Evolutionary conservation across 53 echinoderm and acorn worm genomes (phyloP), one percentile per base, ranked within the genome.

Genomic region (Henricia sp.): DNA sequence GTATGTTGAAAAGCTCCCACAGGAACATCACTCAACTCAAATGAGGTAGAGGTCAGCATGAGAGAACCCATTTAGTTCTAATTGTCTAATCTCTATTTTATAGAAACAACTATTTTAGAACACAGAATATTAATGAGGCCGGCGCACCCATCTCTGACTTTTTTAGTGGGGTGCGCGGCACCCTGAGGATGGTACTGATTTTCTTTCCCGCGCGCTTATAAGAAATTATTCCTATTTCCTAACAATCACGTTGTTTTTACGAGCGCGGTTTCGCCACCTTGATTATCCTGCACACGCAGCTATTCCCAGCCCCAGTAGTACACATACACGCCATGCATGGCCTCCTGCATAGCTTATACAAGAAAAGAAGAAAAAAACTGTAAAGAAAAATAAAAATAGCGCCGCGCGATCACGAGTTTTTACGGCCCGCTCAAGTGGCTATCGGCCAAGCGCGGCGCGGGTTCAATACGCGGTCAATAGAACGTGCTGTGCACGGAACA

Each of bases 391-490:
- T n/a, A 65, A 6, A 38, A 35, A 74, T 26, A 40, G 59, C 56
- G 58, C 58, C 27, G 4, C 23, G 59, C 33, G 80, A 80, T 80
- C 80, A 63, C 65, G 21, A 48, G 80, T 80, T n/a, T n/a, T 64
- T 64, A 64, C 80, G 63, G 64, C 80, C 50, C 37, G 34, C 80
- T 80, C 60, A 80, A 80, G 80, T 80, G 80, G 80, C 80, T 64
- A 80, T 80, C 80, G 80, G 80, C 64, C 80, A n/a, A 63, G 80
- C 64, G 46, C 46, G 35, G 80, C n/a, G 65, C 33, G 80, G 60
- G 80, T 80, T 80, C 80, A 80, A 64, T 80, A 80, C 80, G 63
- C 80, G 80, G 80, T 80, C 80, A 80, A 80, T 80, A 80, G 80
- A 43, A 80, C 80, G 80, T 80, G 80, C 80, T 80, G 42, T 80